Conservation (phyloP, 1,140 invertebrate genomes). For the Pseudomyrmex pallidus region DNA sequence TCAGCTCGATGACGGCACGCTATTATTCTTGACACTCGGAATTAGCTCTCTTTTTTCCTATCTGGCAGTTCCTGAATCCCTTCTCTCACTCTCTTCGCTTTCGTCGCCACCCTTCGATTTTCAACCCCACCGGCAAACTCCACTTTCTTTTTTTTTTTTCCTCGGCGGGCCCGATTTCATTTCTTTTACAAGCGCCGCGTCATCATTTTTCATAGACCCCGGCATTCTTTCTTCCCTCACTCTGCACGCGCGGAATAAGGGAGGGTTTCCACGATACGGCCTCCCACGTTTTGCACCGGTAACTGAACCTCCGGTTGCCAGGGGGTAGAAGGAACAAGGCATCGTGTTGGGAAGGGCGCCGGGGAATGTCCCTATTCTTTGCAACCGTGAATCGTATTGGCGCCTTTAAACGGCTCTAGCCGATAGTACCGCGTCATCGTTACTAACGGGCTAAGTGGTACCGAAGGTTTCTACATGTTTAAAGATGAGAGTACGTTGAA, state of each 20-base stretch:
- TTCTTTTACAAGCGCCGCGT: constrained; percentile 83
- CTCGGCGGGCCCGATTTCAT: constrained; percentile 81
- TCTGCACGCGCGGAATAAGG: constrained; percentile 68
- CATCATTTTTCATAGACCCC: constrained; percentile 85
- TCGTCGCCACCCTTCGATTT: constrained; percentile 72
- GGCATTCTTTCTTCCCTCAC: constrained; percentile 44
- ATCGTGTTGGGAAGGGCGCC: constrained; percentile 34
- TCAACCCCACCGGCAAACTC: constrained; percentile 67
- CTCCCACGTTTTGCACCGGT: constrained; percentile 65
- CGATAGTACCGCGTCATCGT: constrained; percentile 68
- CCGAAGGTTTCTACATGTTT: constrained; percentile 49
- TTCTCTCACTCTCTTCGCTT: constrained; percentile 60
- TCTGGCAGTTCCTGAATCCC: constrained; percentile 54
- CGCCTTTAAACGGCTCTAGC: constrained; percentile 66
- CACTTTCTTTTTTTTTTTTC: constrained; percentile 66
- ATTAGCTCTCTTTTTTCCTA: constrained; percentile 68
- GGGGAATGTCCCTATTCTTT: constrained; percentile 66
- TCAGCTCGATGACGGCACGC: constrained; percentile 50
- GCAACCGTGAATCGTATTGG: constrained; percentile 66
- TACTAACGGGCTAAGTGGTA: constrained; percentile 61
- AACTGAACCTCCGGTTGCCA: constrained; percentile 41
- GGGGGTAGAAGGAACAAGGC: constrained; percentile 37
- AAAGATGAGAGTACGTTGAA: constrained; percentile 35
- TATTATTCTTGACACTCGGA: constrained; percentile 70
- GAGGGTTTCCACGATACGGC: constrained; percentile 77